These are phyloP conservation scores for Podarcis lilfordi DNA, from an alignment of 2,797 vertebrate species.

Conservation along the genomic window DNA sequence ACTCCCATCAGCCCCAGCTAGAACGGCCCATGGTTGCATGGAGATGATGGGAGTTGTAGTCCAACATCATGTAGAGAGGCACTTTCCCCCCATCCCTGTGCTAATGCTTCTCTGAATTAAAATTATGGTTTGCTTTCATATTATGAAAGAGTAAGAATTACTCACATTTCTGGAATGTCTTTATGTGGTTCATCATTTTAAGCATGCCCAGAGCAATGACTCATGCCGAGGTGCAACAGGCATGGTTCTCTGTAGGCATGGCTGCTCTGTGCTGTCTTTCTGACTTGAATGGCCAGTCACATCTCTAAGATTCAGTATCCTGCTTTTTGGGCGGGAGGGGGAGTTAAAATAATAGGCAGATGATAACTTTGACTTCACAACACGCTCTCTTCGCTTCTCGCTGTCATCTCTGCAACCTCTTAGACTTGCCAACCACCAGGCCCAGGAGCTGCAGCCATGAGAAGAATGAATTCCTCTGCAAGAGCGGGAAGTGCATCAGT, in stretches of 20 bases:
- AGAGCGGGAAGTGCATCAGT: conserved; percentile 87
- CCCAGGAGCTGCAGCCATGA: conserved; percentile 82
- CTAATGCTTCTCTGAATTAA: not conserved
- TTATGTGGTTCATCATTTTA: not conserved
- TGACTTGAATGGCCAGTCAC: not conserved
- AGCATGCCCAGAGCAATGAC: not conserved
- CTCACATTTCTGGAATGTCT: not conserved
- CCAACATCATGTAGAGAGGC: too few species aligned
- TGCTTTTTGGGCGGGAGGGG: not conserved
- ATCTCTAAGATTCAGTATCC: not conserved
- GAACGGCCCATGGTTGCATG: not conserved
- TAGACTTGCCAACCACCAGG: conserved; percentile 74
- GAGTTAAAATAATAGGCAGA: not conserved
- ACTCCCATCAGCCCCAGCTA: too few species aligned
- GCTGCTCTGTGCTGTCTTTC: not conserved
- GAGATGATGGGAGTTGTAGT: too few species aligned
- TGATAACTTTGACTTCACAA: too few species aligned
- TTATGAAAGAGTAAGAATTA: not conserved
- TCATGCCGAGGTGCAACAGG: not conserved
- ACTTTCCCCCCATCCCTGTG: too few species aligned
- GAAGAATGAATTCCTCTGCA: conserved; percentile 90
- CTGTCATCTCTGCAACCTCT: not conserved
- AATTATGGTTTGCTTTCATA: not conserved
- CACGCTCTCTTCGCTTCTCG: not conserved
- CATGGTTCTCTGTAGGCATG: not conserved